Evolutionary conservation across 2,113 vertebrate genomes (phyloP), one percentile per base, ranked within the genome.

Genomic region (Seriola quinqueradiata): DNA sequence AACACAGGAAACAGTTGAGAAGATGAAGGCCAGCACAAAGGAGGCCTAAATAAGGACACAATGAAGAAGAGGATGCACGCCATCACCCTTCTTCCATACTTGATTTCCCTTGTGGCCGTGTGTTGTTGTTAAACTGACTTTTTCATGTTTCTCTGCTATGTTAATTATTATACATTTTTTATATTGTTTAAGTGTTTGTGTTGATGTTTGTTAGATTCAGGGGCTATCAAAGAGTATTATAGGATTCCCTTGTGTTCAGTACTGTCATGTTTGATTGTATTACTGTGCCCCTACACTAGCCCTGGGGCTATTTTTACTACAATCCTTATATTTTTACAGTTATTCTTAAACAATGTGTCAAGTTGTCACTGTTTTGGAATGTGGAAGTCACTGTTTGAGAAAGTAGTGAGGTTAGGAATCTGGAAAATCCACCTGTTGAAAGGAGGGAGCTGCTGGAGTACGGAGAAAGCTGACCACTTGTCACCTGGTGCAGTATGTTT

Each of bases 21-120:
- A 98, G 93, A 96, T 98, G 96, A 96, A 94, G 91, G 67, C 89
- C 89, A 97, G 93, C 95, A 96, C 95, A 94, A 99, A 99, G 93
- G 97, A 99, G 87, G 96, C 96, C 90, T 99, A 93, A 97, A 93
- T 14, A 42, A 76, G 75, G 75, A 81, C 2, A 38, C 67, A 21
- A 38, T 21, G 70, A 75, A 80, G 71, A 64, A 81, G 88, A 92
- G 85, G 86, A 80, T 81, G 79, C 65, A 52, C 16, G 40, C 66
- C 78, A 72, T 90, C 82, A 63, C 73, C 82, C 76, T 87, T 91
- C 84, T 77, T 92, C 87, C 72, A 91, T 89, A 94, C 92, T 94
- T 94, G 92, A 92, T 87, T 81, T 85, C 85, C 74, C 74, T 91
- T 84, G 70, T n/a, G 83, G 81, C 82, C 83, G 60, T 71, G 81